Conservation (phyloP, 1,140 invertebrate genomes). For the Adelges cooleyi region DNA sequence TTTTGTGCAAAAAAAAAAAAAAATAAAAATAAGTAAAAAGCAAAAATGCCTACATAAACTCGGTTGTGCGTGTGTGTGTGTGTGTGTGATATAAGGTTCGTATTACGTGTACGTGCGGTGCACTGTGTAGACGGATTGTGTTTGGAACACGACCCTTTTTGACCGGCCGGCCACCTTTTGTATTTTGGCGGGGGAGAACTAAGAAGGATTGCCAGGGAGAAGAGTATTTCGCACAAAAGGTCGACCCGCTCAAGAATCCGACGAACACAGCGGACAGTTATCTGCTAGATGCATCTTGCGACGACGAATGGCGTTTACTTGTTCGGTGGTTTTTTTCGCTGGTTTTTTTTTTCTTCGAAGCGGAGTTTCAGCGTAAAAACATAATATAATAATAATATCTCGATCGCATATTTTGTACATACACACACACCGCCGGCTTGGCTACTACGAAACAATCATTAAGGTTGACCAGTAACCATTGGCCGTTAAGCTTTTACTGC, state of each 20-base stretch:
- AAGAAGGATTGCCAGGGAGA: neutral
- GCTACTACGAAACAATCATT: too few relatives aligned
- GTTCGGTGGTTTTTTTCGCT: neutral
- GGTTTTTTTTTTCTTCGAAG: slow-evolving; percentile 20
- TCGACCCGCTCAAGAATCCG: slow-evolving; percentile 4
- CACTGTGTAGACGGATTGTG: slow-evolving; percentile 8
- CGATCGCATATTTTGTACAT: too few relatives aligned
- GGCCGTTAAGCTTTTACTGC: too few relatives aligned
- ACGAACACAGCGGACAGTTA: slow-evolving; percentile 21
- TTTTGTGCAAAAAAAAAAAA: neutral
- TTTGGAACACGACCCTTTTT: slow-evolving; percentile 21
- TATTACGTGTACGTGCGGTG: slow-evolving; percentile 7
- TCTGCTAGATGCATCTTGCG: slow-evolving; percentile 16
- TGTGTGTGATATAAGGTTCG: slow-evolving; percentile 22
- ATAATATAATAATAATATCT: too few relatives aligned
- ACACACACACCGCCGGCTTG: too few relatives aligned
- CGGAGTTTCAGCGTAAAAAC: slow-evolving; percentile 8
- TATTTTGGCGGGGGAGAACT: neutral
- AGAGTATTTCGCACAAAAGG: slow-evolving; percentile 23
- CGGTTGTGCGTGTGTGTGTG: neutral
- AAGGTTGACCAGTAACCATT: too few relatives aligned
- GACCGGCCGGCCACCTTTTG: slow-evolving; percentile 20
- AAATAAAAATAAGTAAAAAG: neutral
- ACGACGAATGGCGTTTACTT: neutral
- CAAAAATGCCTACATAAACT: neutral